These are phyloP conservation scores for Drosophila kambysellisi DNA, from an alignment of 2,888 invertebrate genomes.

Conservation along the genomic window DNA sequence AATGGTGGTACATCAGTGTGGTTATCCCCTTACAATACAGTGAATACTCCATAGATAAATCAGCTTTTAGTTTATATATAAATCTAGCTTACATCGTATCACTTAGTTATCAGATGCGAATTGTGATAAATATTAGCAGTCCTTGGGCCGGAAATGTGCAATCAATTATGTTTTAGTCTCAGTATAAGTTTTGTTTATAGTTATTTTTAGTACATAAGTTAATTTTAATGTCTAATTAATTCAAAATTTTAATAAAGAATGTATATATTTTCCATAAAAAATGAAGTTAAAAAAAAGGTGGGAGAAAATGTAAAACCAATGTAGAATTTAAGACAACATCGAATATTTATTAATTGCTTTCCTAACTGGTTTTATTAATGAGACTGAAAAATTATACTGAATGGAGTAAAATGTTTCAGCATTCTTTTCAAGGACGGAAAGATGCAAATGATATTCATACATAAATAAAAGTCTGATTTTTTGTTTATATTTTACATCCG, in stretches of 20 bases:
- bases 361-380: background rate
- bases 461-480: background rate
- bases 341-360: background rate
- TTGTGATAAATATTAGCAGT: slow-evolving; percentile 85
- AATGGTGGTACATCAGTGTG: slow-evolving; percentile 16
- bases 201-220: slow-evolving; percentile 13
- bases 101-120: slow-evolving; percentile 73
- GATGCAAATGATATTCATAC: no score
- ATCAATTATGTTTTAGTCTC: slow-evolving; percentile 76
- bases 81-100: slow-evolving; percentile 59
- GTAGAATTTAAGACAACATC: background rate
- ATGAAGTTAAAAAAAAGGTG: background rate
- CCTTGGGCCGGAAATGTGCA: slow-evolving; percentile 85
- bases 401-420: background rate
- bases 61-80: slow-evolving; percentile 18
- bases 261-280: slow-evolving; percentile 42
- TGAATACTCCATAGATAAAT: slow-evolving; percentile 29
- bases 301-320: background rate
- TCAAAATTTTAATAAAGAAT: slow-evolving; percentile 33
- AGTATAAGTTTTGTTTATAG: slow-evolving; percentile 34
- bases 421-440: background rate
- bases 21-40: slow-evolving; percentile 18
- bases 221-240: slow-evolving; percentile 8
- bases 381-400: background rate
- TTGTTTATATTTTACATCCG: background rate